Evolutionary conservation across 1,140 invertebrate genomes (phyloP).

Genomic region (Hypothenemus hampei): DNA sequence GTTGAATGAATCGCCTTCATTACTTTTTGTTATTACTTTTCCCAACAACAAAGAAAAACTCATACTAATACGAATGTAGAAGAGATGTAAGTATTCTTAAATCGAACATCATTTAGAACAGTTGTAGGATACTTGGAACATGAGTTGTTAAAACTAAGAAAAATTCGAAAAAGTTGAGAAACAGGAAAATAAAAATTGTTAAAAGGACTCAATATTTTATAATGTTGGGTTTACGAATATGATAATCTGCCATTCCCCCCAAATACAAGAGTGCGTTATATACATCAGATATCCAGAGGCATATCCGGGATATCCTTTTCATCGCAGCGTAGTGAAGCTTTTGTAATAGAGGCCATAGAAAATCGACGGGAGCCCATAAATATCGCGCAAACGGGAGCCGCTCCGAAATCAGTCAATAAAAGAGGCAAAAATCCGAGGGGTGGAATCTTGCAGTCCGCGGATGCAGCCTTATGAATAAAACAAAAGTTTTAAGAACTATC

Average conservation of each 20-base stretch:
- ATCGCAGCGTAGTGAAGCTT: slow-evolving; percentile 8
- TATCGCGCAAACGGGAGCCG: slow-evolving; percentile 36
- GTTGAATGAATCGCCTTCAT: too few relatives aligned
- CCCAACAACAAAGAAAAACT: too few relatives aligned
- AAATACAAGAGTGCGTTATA: slow-evolving; percentile 15
- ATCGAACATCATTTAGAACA: too few relatives aligned
- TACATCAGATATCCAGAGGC: slow-evolving; percentile 12
- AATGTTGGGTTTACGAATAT: slow-evolving; percentile 7
- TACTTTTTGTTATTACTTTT: too few relatives aligned
- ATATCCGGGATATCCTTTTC: slow-evolving; percentile 22
- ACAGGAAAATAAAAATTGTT: too few relatives aligned
- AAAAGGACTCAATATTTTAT: too few relatives aligned
- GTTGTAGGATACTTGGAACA: too few relatives aligned
- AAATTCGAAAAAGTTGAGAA: too few relatives aligned
- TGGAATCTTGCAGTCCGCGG: slow-evolving; percentile 29
- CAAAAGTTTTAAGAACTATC: slow-evolving; percentile 41
- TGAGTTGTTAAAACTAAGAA: too few relatives aligned
- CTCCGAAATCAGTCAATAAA: slow-evolving; percentile 42
- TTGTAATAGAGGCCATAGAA: slow-evolving; percentile 18
- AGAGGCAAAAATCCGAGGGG: slow-evolving; percentile 40
- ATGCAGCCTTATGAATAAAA: slow-evolving; percentile 42
- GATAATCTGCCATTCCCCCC: slow-evolving; percentile 15
- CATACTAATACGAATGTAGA: too few relatives aligned
- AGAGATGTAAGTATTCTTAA: too few relatives aligned
- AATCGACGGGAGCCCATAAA: slow-evolving; percentile 33